Base-by-base conservation (phyloP, 2,113 vertebrate species). In the Sander lucioperca region DNA sequence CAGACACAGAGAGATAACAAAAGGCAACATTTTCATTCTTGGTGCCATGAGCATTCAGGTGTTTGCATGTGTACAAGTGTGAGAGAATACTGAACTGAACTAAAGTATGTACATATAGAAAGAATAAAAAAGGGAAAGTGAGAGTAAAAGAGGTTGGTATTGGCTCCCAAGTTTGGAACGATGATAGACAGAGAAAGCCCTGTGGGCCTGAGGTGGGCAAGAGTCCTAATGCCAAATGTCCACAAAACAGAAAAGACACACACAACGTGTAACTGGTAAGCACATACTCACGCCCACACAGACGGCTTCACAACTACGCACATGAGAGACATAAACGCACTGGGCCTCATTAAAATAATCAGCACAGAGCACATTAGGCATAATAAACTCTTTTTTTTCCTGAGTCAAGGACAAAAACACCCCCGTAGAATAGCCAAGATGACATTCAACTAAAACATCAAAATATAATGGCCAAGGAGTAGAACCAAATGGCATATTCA, bases 291-390 rank as follows among this genome's bases (percentile, higher is more conserved):
- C 6, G 9, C 47, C 74, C 66, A 65, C 67, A 75, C 56, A 69
- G 21, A 71, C 33, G 19, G 5, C 33, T 58, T 56, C 75, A 77
- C 69, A 86, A 25, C 19, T 48, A 16, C 1, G 0, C 57, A 84
- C 67, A 72, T 4, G 33, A 73, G n/a, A 88, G 45, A 54, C 50
- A 79, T 21, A 47, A 79, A 83, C 71, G 73, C 74, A 79, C 78
- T 73, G 80, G 77, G 62, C 58, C 66, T 91, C 68, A 80, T 87
- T 87, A 90, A 72, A 66, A 88, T 68, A 67, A 91, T 84, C 71
- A 76, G 83, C 84, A 73, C 82, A 45, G 59, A 80, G 62, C 45
- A 80, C 75, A 89, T 83, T 83, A 77, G 27, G 51, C 58, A 73
- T 59, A 86, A 80, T 77, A 75, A 75, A 70, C 59, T 75, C 53